Base-by-base conservation (phyloP, 2,797 vertebrate species). In the Acrossocheilus fasciatus region DNA sequence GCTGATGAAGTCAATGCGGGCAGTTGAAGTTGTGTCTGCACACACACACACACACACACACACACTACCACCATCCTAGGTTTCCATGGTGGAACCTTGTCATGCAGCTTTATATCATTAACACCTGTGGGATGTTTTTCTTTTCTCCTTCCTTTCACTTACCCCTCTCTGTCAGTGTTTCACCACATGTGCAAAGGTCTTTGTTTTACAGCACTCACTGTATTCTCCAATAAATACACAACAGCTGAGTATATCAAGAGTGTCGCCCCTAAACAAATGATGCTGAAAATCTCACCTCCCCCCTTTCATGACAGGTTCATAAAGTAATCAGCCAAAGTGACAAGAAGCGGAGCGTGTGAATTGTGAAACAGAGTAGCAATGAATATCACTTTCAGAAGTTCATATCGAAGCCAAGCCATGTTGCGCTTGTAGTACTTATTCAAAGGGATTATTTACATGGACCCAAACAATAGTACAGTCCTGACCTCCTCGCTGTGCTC, bases 1-100 rank as follows among this genome's bases (percentile, higher is more conserved):
- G 87, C 85, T 89, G 88, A 87, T 90, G 89, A 87, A 92, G 91
- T 62, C 85, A 84, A 93, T 94, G 91, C 92, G 90, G 93, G 85
- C 88, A 66, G 43, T 76, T 78, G 80, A 81, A 88, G 72, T 86
- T 81, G 57, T 88, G 74, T 90, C 92, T 88, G 54, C 77, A 88
- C 92, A 75, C 76, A 80, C 77, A 86, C 70, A 70, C 82, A 11
- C 87, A 36, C 75, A 59, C 82, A 74, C 74, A 78, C 54, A 34
- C 77, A 79, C 73, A 83, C 83, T 70, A 89, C 88, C 88, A 88
- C 66, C 88, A 91, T 90, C 81, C 73, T 72, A 39, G 79, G 82
- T 90, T 88, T 87, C 76, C 82, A 78, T 84, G 85, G 89, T 84
- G 89, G 50, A 89, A 81, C 74, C 81, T 52, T 54, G 87, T 79